phyloP scores from a whole-genome alignment of 2,113 vertebrate species.

The Zeus faber region DNA sequence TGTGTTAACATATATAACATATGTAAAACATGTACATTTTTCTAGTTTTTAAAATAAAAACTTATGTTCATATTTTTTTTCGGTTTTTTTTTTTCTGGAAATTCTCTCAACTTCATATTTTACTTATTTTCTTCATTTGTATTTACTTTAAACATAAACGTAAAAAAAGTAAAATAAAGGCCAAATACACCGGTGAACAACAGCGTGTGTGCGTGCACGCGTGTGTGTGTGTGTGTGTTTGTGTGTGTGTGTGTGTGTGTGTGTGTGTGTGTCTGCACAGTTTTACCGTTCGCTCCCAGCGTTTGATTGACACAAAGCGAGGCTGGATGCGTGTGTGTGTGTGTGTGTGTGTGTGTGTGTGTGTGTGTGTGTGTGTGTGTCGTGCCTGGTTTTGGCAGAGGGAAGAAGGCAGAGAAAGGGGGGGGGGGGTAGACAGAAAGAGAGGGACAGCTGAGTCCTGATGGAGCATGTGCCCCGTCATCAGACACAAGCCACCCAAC shows the following conservation, averaged over 20 bases:
- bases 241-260: too few relatives aligned
- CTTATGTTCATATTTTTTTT: too few relatives aligned
- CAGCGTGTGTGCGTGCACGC: too few relatives aligned
- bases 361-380: constrained; percentile 18
- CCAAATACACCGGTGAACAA: too few relatives aligned
- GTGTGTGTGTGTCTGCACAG: constrained; percentile 61
- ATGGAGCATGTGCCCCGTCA: constrained; percentile 67
- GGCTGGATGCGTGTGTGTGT: constrained; percentile 39
- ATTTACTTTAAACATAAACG: too few relatives aligned
- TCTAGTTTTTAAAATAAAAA: too few relatives aligned
- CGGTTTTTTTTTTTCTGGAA: too few relatives aligned
- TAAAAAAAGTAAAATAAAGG: too few relatives aligned
- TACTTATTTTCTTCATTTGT: too few relatives aligned
- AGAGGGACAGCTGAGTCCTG: constrained; percentile 66
- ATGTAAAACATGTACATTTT: background rate
- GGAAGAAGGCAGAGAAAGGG: background rate
- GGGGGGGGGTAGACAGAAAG: constrained; percentile 33
- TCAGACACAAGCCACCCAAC: constrained; percentile 63
- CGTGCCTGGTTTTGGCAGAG: too few relatives aligned
- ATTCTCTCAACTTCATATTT: too few relatives aligned
- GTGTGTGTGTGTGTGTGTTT: too few relatives aligned
- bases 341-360: constrained; percentile 18
- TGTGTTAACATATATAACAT: background rate
- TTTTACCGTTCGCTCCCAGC: constrained; percentile 62
- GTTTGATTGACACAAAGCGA: constrained; percentile 66